These are phyloP conservation scores for Lepidocyrtinus sp. DNA, from an alignment of 2,888 invertebrate species.

Conservation along the genomic window DNA sequence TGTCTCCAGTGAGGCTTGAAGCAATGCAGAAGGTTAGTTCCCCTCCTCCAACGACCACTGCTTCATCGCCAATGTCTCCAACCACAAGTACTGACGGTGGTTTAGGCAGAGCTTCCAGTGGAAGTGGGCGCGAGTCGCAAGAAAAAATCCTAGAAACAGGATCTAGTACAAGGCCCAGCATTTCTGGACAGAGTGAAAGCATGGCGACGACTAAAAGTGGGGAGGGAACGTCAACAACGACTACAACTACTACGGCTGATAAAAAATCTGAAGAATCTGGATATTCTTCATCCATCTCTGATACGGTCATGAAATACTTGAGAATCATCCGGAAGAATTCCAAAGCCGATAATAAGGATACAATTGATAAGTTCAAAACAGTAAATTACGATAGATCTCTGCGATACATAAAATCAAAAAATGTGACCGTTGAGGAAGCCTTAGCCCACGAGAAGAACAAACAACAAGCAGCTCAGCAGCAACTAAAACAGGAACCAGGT, in stretches of 20 bases:
- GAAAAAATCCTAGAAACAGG: slow-evolving; percentile 55
- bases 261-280: slow-evolving; percentile 69
- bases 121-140: slow-evolving; percentile 59
- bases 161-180: slow-evolving; percentile 46
- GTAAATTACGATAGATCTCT: slow-evolving; percentile 90
- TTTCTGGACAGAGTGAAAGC: slow-evolving; percentile 45
- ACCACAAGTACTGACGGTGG: slow-evolving; percentile 46
- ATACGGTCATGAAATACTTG: slow-evolving; percentile 88
- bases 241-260: slow-evolving; percentile 44
- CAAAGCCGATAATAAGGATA: slow-evolving; percentile 83
- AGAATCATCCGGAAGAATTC: slow-evolving; percentile 88
- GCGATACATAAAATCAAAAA: slow-evolving; percentile 85
- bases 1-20: slow-evolving; percentile 43
- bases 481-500: not conserved
- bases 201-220: slow-evolving; percentile 74
- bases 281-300: slow-evolving; percentile 85
- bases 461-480: not conserved
- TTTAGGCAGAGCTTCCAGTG: slow-evolving; percentile 30
- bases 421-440: slow-evolving; percentile 83
- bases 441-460: slow-evolving; percentile 74
- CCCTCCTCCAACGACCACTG: slow-evolving; percentile 36
- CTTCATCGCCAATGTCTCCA: slow-evolving; percentile 48
- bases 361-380: slow-evolving; percentile 86
- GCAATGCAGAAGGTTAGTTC: slow-evolving; percentile 28
- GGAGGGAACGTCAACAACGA: slow-evolving; percentile 28